Evolutionary conservation across 2,888 invertebrate genomes (phyloP).

Genomic region (Drosophila demipolita): DNA sequence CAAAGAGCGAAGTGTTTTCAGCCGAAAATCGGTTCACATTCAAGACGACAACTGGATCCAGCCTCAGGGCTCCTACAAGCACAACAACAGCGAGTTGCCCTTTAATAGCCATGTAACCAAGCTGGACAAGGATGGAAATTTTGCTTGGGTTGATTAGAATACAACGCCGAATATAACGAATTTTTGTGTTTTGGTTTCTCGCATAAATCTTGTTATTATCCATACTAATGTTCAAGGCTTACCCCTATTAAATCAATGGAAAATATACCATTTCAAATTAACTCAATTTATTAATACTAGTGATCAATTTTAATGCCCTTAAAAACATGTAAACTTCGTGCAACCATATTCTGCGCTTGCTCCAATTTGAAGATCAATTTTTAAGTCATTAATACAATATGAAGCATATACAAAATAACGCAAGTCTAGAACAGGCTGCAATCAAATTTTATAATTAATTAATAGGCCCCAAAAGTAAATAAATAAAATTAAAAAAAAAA

Average conservation of each 20-base stretch:
- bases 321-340: background rate
- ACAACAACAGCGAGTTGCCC: slow-evolving; percentile 76
- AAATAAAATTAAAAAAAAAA: slow-evolving; percentile 1
- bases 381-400: background rate
- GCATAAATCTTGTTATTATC: background rate
- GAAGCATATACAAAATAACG: background rate
- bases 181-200: background rate
- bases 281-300: too few relatives aligned
- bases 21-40: slow-evolving; percentile 68
- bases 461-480: background rate
- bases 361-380: background rate
- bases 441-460: background rate
- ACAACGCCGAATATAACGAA: background rate
- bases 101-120: slow-evolving; percentile 51
- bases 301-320: background rate
- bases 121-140: slow-evolving; percentile 78
- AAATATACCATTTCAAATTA: too few relatives aligned
- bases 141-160: slow-evolving; percentile 82
- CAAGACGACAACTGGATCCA: slow-evolving; percentile 44
- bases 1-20: slow-evolving; percentile 66
- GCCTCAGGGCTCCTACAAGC: slow-evolving; percentile 70
- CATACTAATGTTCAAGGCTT: too few relatives aligned
- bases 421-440: background rate
- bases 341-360: background rate
- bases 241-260: too few relatives aligned